Evolutionary conservation across 2,113 vertebrate genomes (phyloP), one percentile per base, ranked within the genome.

Genomic region (Scomber scombrus): DNA sequence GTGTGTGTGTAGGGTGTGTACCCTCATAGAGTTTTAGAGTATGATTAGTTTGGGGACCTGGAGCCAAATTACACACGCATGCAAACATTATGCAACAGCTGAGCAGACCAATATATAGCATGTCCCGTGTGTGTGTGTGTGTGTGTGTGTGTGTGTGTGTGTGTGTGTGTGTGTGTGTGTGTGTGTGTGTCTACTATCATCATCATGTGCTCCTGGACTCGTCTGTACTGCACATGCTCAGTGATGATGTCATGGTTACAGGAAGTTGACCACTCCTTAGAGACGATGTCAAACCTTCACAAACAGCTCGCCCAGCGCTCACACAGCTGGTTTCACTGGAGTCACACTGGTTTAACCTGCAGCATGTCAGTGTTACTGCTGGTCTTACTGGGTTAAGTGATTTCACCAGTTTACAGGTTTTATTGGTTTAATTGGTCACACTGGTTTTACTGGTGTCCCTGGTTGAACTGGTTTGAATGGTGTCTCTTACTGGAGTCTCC

Each of bases 241-340:
- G 52, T 82, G 82, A 78, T 88, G 91, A 88, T 81, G 85, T 89
- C 84, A 89, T 83, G 18, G 3, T 1, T 16, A 47, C 76, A 81
- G 82, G 82, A 87, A 85, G 84, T 75, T 2, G 69, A 69, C 65
- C 1, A 0, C 82, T 82, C 90, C 90, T 84, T 0, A 43, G 82
- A 69, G 69, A 81, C 11, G 0, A 65, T 4, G 69, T 65, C 51
- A 21, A 31, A 69, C 34, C 31, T 16, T 34, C 16, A 14, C 7
- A 40, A 40, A 43, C 47, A 19, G 54, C 58, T 52, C 55, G 15
- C 71, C 82, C 82, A 70, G 82, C 0, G 45, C 55, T n/a, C 51
- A 3, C 51, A 72, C 31, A 49, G 12, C 49, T 61, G 75, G 64
- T 50, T 40, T 12, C 13, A 64, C 67, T 66, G 60, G 15, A 46